Conservation (phyloP, 1,140 invertebrate species). For the Augochlora pura region DNA sequence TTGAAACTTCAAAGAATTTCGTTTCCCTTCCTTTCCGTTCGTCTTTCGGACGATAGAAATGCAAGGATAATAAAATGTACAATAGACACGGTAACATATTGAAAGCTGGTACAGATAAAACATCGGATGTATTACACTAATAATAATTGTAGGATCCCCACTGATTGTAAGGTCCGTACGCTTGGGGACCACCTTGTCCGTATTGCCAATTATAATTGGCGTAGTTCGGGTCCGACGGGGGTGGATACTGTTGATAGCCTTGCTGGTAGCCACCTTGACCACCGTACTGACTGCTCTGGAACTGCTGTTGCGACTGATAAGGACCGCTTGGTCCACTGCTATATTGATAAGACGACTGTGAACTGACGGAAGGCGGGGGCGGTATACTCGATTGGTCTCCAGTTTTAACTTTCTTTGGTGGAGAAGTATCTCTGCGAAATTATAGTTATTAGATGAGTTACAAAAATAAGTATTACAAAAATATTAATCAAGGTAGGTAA, state of each 20-base stretch:
- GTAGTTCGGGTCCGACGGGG: conserved; percentile 81
- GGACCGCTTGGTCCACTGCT: conserved; percentile 76
- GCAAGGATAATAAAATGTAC: conserved; percentile 58
- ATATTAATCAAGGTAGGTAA: neutral
- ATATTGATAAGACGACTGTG: conserved; percentile 81
- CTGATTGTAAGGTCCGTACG: conserved; percentile 84
- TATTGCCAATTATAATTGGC: conserved; percentile 86
- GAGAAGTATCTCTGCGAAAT: conserved; percentile 74
- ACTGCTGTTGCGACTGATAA: conserved; percentile 76
- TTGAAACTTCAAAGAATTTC: conserved; percentile 44
- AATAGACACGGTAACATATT: conserved; percentile 51
- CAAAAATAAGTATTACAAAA: too few species aligned
- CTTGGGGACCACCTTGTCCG: conserved; percentile 81
- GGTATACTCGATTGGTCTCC: conserved; percentile 81
- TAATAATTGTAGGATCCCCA: conserved; percentile 84
- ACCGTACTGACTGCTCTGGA: conserved; percentile 80
- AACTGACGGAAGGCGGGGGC: conserved; percentile 74
- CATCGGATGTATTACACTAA: conserved; percentile 60
- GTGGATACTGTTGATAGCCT: conserved; percentile 83
- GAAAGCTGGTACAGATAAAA: conserved; percentile 29
- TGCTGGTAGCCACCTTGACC: conserved; percentile 81
- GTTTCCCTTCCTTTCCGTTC: neutral
- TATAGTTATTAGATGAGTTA: neutral
- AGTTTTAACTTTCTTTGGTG: conserved; percentile 80
- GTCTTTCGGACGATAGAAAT: conserved; percentile 39